phyloP scores from a whole-genome alignment of 2,113 vertebrate genomes.

The Regulus satrapa region DNA sequence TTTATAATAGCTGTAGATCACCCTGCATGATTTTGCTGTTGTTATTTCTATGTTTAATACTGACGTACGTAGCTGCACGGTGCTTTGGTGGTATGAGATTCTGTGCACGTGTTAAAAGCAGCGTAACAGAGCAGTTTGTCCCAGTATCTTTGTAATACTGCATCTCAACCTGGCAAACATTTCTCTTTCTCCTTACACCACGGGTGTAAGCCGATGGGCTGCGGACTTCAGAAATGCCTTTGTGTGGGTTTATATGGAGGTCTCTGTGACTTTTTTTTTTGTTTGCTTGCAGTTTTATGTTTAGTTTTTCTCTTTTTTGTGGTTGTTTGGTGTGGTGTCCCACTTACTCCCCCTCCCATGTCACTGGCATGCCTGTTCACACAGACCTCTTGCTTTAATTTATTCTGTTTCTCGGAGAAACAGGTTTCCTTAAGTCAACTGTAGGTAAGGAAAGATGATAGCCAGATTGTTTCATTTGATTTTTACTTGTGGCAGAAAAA shows the following conservation, averaged over 20 bases:
- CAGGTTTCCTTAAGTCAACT: neutral
- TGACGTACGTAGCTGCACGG: neutral
- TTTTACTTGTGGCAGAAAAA: neutral
- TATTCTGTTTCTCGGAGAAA: constrained; percentile 15
- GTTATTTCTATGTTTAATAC: neutral
- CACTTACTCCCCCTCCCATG: neutral
- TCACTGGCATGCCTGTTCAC: neutral
- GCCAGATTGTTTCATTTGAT: neutral
- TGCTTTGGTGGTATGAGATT: neutral
- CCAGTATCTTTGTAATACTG: neutral
- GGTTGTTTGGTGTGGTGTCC: neutral
- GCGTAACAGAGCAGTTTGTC: neutral
- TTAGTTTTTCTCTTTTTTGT: neutral
- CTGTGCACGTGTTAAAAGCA: neutral
- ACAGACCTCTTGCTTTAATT: neutral
- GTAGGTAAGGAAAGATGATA: neutral
- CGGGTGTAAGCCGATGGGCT: neutral
- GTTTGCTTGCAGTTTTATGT: neutral
- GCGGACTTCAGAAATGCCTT: neutral
- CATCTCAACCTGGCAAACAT: neutral
- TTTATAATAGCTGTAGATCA: neutral
- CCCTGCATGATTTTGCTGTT: neutral
- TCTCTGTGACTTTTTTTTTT: neutral
- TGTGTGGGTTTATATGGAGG: neutral
- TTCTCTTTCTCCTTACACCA: neutral